Conservation (phyloP, 1,140 invertebrate species). For the Lineus longissimus region DNA sequence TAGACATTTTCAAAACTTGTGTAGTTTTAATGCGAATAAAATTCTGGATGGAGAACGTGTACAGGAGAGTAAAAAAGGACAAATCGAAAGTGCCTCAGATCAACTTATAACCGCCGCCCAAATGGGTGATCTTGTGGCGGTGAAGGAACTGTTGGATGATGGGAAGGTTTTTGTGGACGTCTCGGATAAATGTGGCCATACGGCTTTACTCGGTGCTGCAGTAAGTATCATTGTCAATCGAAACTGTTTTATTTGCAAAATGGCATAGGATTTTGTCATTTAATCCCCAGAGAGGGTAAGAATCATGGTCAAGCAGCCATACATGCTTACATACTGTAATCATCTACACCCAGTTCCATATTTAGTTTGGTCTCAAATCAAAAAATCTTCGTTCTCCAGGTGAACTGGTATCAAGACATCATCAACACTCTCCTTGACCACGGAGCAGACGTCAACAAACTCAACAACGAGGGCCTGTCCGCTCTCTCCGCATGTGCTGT, state of each 20-base stretch:
- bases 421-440: slow-evolving; percentile 49
- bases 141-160: slow-evolving; percentile 36
- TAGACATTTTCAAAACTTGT: slow-evolving; percentile 20
- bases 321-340: too few species aligned
- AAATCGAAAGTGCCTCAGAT: slow-evolving; percentile 40
- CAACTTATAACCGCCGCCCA: slow-evolving; percentile 36
- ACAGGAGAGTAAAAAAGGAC: slow-evolving; percentile 33
- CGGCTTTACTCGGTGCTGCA: slow-evolving; percentile 43
- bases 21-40: slow-evolving; percentile 33
- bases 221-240: slow-evolving; percentile 30
- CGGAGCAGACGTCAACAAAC: slow-evolving; percentile 51
- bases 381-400: too few species aligned
- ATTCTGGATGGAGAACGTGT: slow-evolving; percentile 36
- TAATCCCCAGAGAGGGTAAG: too few species aligned
- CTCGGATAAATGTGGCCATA: slow-evolving; percentile 41
- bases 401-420: slow-evolving; percentile 42
- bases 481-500: slow-evolving; percentile 45
- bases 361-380: too few species aligned
- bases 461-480: slow-evolving; percentile 50
- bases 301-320: too few species aligned
- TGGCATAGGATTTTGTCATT: too few species aligned
- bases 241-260: too few species aligned
- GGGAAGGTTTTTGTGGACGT: slow-evolving; percentile 47
- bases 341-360: too few species aligned
- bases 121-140: slow-evolving; percentile 32